Base-by-base conservation (phyloP, 2,888 invertebrate species). In the Petrophora chlorosata region DNA sequence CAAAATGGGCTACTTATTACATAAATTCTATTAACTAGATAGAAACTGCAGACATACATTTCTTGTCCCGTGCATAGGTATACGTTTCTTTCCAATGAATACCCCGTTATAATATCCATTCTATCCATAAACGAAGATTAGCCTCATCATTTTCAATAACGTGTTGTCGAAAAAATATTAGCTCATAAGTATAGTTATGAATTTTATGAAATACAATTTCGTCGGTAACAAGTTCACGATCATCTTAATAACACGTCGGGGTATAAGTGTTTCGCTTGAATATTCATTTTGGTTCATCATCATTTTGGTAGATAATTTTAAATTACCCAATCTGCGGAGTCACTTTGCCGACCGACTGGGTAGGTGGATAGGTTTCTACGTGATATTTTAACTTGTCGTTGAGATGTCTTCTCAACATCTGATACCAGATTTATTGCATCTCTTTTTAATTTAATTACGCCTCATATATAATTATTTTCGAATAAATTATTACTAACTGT, bases 121-220 rank as follows among this genome's bases (percentile, higher is more conserved):
- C 36, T 52, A 49, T 53, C 47, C 32, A 51, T 50, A 51, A 53
- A 35, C 33, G 33, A 35, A 53, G 41, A 57, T 60, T 73, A 71
- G 68, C 59, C 71, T 73, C 69, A 85, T 86, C 79, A 85, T 79
- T 76, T 76, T 77, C 79, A 86, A 85, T 79, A 81, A 81, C 72
- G 80, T 82, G 86, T 82, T 84, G 79, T 85, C 79, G 76, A 85
- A 85, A 83, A 73, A 77, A 83, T 90, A 88, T 88, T 86, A 87
- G 81, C 77, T 86, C 78, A 75, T 86, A 89, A 88, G 80, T 88
- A 87, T 87, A 82, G 85, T 89, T 78, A 86, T 86, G 80, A 85
- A 65, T 82, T 84, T 87, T 86, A 88, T 88, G 78, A 88, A 90
- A 90, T 86, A 89, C 82, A 88, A 88, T 89, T 86, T 86, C 70